Evolutionary conservation across 2,888 invertebrate genomes (phyloP), one percentile per base, ranked within the genome.

Genomic region (Callyntrura sp.): DNA sequence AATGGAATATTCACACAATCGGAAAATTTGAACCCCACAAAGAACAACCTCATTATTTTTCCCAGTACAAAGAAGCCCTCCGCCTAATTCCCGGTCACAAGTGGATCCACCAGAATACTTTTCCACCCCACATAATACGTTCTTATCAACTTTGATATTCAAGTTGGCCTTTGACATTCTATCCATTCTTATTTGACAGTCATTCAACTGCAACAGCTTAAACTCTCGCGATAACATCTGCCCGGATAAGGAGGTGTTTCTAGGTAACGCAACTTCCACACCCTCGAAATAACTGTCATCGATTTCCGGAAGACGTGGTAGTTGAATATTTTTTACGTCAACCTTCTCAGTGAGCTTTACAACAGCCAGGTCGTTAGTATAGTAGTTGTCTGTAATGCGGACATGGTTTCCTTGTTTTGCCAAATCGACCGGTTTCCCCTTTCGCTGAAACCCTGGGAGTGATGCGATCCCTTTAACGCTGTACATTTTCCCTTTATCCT

Each of bases 11-110:
- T 62, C 23, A 43, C 87, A 86, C 6, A 79, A n/a, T 0, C 86
- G 17, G 28, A 79, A 86, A 0, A 35, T 55, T 23, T 87, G 87
- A 11, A 87, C 70, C 17, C 81, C 87, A 48, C 87, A 87, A 0
- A 87, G 45, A 1, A 81, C 81, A 55, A 81, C 81, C 12, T 57
- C 43, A 1, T 57, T 55, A 5, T 48, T 14, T 0, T 25, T 8
- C 14, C 43, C 60, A 14, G 57, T 76, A 43, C 73, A 85, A 20
- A 76, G n/a, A 6, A 85, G 48, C 0, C 85, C 85, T 35, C 85
- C 85, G 12, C 85, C 85, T 1, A 73, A 25, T 43, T 85, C 85
- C 20, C 85, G 28, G 76, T 85, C 85, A 43, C 85, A 85, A 1
- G 20, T 25, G 4, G 60, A 60, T 0, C 85, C 85, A 5, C 85